Evolutionary conservation across 2,888 invertebrate genomes (phyloP).

Genomic region (Tubulanus polymorphus): DNA sequence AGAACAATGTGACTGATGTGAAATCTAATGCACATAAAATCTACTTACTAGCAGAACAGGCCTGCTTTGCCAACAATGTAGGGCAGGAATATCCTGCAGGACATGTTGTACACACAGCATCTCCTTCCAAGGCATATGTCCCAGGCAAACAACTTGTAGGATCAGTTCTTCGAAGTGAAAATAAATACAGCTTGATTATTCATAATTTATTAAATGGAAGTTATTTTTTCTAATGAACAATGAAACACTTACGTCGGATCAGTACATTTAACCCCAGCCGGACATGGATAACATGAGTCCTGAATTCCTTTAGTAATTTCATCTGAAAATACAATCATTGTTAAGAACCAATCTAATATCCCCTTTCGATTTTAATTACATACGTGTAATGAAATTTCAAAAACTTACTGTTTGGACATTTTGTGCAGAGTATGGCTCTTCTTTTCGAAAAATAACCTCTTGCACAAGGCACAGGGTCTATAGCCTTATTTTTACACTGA

Average conservation of each 20-base stretch:
- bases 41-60: conserved; percentile 25
- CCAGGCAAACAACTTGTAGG: conserved; percentile 35
- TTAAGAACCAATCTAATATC: neutral
- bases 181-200: neutral
- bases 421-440: conserved; percentile 16
- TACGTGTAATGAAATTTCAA: neutral
- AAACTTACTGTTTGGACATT: conserved; percentile 19
- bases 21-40: no score
- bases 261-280: conserved; percentile 38
- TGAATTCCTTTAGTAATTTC: conserved; percentile 26
- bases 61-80: no score
- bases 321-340: conserved; percentile 23
- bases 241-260: conserved; percentile 37
- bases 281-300: conserved; percentile 32
- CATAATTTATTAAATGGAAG: neutral
- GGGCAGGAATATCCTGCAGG: conserved; percentile 31
- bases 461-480: conserved; percentile 14
- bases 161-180: conserved; percentile 16
- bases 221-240: neutral
- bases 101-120: conserved; percentile 30
- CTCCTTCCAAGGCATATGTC: conserved; percentile 29
- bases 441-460: conserved; percentile 19
- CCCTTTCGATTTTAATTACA: no score
- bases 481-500: conserved; percentile 11
- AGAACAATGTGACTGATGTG: no score